These are phyloP conservation scores for Irena cyanogastra DNA, from an alignment of 2,113 vertebrate genomes.

Conservation along the genomic window DNA sequence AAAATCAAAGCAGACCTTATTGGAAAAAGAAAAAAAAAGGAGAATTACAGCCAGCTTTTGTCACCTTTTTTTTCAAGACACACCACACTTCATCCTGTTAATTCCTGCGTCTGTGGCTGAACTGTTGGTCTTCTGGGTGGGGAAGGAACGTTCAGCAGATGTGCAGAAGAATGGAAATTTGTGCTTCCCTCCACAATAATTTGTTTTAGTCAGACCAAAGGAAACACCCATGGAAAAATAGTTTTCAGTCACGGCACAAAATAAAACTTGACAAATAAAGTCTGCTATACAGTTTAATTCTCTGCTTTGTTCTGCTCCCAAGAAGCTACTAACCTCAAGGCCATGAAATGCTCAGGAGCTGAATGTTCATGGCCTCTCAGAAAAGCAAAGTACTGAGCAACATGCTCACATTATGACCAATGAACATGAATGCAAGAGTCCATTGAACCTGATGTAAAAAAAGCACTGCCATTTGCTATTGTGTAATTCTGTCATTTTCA, in stretches of 20 bases:
- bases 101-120: not conserved
- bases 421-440: not conserved
- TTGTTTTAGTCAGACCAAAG: not conserved
- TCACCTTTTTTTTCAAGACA: not conserved
- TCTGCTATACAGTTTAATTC: not conserved
- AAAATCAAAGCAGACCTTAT: not conserved
- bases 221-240: conserved; percentile 13
- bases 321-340: not conserved
- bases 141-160: not conserved
- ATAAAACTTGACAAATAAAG: not conserved
- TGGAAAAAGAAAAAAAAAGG: not conserved
- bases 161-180: conserved; percentile 6
- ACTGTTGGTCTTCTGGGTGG: not conserved
- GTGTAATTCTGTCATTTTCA: not conserved
- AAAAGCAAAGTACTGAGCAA: not conserved
- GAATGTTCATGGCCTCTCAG: not conserved
- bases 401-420: not conserved
- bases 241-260: not conserved
- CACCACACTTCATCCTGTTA: not conserved
- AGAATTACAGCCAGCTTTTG: not conserved
- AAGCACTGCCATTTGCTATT: not conserved
- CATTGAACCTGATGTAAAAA: not conserved
- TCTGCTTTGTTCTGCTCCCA: not conserved
- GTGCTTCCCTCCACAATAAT: not conserved
- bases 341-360: not conserved